These are phyloP conservation scores for Ischnus inquisitorius DNA, from an alignment of 2,888 invertebrate genomes.

Conservation along the genomic window DNA sequence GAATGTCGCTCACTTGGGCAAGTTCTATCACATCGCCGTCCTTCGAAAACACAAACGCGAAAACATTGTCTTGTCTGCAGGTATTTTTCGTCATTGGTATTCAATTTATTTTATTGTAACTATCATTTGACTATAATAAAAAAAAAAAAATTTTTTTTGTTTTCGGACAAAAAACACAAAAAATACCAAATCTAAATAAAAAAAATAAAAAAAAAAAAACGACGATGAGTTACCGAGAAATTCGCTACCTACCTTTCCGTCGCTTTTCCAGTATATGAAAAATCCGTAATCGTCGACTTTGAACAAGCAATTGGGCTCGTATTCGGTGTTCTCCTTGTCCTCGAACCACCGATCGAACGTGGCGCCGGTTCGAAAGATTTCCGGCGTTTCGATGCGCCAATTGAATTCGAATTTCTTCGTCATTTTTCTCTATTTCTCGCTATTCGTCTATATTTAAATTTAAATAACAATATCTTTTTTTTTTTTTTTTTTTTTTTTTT, in stretches of 20 bases:
- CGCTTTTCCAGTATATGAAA: conserved; percentile 89
- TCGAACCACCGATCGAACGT: conserved; percentile 90
- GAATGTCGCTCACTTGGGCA: conserved; percentile 84
- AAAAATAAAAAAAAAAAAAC: neutral
- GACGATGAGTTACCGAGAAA: neutral
- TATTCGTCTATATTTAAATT: conserved; percentile 23
- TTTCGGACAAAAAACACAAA: no score
- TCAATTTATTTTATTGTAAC: conserved; percentile 8
- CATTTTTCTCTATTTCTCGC: conserved; percentile 81
- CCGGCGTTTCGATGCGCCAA: conserved; percentile 89
- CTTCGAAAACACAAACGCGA: conserved; percentile 70
- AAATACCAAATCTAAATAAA: neutral
- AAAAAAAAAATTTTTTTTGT: no score
- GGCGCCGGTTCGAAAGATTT: conserved; percentile 87
- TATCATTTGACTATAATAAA: neutral
- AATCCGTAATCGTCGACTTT: conserved; percentile 89
- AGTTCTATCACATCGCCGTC: conserved; percentile 84
- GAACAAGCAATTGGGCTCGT: conserved; percentile 87
- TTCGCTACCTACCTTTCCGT: conserved; percentile 84
- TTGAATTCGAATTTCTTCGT: conserved; percentile 90
- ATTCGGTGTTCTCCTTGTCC: conserved; percentile 87
- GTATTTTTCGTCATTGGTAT: conserved; percentile 32
- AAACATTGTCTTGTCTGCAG: conserved; percentile 1
- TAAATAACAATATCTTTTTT: neutral
- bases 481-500: conserved; percentile 26